Evolutionary conservation across 2,113 vertebrate genomes (phyloP).

Genomic region (Grantiella picta): DNA sequence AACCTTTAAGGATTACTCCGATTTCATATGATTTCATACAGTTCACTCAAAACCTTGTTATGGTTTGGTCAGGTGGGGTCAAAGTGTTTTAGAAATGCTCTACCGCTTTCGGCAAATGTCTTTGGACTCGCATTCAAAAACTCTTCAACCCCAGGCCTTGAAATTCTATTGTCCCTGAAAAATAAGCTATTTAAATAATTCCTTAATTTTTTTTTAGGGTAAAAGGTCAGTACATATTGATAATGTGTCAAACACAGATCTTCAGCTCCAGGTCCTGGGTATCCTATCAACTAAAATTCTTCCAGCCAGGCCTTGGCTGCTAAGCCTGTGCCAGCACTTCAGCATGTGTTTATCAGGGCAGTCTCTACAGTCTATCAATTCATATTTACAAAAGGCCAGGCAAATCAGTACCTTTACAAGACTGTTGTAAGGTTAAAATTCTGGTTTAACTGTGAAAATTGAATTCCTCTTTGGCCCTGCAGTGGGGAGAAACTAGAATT

Average conservation of each 20-base stretch:
- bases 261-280: background rate
- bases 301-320: background rate
- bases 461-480: background rate
- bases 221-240: background rate
- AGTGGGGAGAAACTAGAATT: background rate
- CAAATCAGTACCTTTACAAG: background rate
- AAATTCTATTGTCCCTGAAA: background rate
- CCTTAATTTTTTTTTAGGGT: background rate
- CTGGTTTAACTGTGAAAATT: background rate
- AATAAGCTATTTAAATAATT: background rate
- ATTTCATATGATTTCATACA: background rate
- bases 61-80: background rate
- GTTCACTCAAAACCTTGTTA: background rate
- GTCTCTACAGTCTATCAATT: background rate
- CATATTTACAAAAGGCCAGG: background rate
- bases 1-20: constrained; percentile 3
- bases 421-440: background rate
- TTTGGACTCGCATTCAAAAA: background rate
- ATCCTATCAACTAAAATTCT: background rate
- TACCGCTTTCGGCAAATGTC: background rate
- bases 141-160: background rate
- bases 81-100: background rate
- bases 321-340: background rate
- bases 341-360: background rate
- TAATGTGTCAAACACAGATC: background rate